phyloP scores from a whole-genome alignment of 2,797 vertebrate genomes.

The Acipenser transmontanus region DNA sequence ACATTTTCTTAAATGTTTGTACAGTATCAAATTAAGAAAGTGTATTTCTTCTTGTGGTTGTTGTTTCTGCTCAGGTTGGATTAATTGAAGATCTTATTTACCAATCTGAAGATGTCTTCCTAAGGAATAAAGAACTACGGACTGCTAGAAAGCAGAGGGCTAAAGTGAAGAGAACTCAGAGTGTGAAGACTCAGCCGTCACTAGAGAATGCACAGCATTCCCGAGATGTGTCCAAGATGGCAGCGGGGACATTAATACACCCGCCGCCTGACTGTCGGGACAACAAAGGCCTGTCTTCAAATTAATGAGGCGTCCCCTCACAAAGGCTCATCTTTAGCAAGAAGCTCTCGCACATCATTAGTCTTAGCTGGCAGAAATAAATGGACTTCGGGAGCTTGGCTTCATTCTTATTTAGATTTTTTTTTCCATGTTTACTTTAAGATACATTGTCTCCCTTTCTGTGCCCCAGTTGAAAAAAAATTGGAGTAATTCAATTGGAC shows the following conservation, averaged over 20 bases:
- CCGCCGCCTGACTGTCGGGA: conserved; percentile 16
- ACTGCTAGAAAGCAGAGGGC: conserved; percentile 36
- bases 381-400: conserved; percentile 33
- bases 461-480: conserved; percentile 15
- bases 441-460: conserved; percentile 7
- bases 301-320: conserved; percentile 27
- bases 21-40: neutral
- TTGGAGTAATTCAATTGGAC: too few species aligned
- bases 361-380: conserved; percentile 51
- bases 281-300: conserved; percentile 22
- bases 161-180: conserved; percentile 44
- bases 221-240: neutral
- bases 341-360: conserved; percentile 35
- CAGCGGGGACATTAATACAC: conserved; percentile 17
- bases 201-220: conserved; percentile 21
- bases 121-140: conserved; percentile 45
- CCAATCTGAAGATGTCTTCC: conserved; percentile 50
- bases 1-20: too few species aligned
- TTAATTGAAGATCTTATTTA: conserved; percentile 54
- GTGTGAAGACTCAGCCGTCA: conserved; percentile 23
- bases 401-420: conserved; percentile 37
- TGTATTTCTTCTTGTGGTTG: neutral
- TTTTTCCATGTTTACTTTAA: conserved; percentile 33
- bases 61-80: conserved; percentile 32
- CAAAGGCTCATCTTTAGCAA: conserved; percentile 33